Evolutionary conservation across 2,797 vertebrate genomes (phyloP).

Genomic region (Catamblyrhynchus diadema): DNA sequence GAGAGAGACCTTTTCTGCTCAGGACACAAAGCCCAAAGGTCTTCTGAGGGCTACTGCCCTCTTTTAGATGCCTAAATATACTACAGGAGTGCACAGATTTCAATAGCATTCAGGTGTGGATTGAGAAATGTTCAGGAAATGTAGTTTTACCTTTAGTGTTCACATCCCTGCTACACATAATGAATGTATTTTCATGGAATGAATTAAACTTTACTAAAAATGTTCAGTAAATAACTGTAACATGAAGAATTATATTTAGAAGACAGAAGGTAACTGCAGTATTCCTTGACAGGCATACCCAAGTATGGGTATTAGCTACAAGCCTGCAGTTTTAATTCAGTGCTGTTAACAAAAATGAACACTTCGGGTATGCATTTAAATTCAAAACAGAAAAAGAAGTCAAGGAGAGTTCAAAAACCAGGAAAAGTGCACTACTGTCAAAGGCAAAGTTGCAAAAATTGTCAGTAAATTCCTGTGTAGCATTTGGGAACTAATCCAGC

Average conservation of each 20-base stretch:
- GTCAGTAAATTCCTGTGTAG: neutral
- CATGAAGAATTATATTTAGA: neutral
- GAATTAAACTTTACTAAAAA: neutral
- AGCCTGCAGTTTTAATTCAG: neutral
- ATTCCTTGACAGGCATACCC: neutral
- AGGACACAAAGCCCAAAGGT: neutral
- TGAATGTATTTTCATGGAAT: neutral
- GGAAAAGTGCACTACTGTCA: neutral
- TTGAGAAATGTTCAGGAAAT: neutral
- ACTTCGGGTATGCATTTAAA: neutral
- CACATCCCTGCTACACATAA: neutral
- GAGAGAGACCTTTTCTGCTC: neutral
- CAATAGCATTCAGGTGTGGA: neutral
- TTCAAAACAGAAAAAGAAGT: neutral
- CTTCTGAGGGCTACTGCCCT: neutral
- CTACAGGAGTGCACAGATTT: neutral
- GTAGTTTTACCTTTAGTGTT: neutral
- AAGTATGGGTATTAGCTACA: neutral
- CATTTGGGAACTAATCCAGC: neutral
- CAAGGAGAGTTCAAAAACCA: neutral
- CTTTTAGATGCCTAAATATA: neutral
- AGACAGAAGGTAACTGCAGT: neutral
- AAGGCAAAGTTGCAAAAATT: neutral
- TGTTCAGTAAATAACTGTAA: neutral
- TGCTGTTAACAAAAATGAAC: neutral